phyloP scores from a whole-genome alignment of 2,888 invertebrate species.

The Agrotis segetum region DNA sequence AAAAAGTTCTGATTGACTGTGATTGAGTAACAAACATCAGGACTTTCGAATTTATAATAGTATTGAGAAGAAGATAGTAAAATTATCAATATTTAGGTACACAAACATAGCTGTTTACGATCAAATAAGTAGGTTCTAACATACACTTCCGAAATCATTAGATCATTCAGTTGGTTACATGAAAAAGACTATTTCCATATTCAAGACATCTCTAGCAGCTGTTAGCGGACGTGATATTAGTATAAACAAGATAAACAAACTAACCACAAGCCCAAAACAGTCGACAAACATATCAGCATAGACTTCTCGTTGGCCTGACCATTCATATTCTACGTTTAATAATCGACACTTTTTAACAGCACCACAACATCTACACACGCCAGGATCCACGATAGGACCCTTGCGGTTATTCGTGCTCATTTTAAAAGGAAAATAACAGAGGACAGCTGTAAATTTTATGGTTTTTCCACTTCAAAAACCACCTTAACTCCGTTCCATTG shows the following conservation, averaged over 20 bases:
- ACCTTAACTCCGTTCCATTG: conserved; percentile 1
- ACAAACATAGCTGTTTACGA: neutral
- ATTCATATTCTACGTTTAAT: conserved; percentile 82
- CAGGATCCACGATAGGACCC: conserved; percentile 81
- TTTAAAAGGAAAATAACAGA: conserved; percentile 17
- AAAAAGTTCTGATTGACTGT: too few relatives aligned
- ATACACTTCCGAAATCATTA: rapidly evolving
- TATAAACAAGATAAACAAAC: conserved; percentile 45
- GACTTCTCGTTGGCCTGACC: conserved; percentile 79
- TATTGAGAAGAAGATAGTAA: too few relatives aligned
- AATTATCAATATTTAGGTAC: neutral
- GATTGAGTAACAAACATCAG: too few relatives aligned
- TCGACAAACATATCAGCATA: conserved; percentile 85
- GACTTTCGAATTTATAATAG: too few relatives aligned
- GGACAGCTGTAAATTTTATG: neutral
- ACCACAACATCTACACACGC: conserved; percentile 83
- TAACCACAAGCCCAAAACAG: conserved; percentile 84
- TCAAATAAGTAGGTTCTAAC: too few relatives aligned
- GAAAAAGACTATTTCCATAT: neutral
- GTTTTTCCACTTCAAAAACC: conserved; percentile 7
- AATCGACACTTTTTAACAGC: conserved; percentile 82
- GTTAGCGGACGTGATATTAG: neutral
- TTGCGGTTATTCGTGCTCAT: conserved; percentile 72
- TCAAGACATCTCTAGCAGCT: too few relatives aligned
- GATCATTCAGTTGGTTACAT: neutral